Percentiles rank a stretch among this genome's conserved stretches.
Conservation (phyloP, 2,888 invertebrate species). For the Tinea semifulvella region DNA sequence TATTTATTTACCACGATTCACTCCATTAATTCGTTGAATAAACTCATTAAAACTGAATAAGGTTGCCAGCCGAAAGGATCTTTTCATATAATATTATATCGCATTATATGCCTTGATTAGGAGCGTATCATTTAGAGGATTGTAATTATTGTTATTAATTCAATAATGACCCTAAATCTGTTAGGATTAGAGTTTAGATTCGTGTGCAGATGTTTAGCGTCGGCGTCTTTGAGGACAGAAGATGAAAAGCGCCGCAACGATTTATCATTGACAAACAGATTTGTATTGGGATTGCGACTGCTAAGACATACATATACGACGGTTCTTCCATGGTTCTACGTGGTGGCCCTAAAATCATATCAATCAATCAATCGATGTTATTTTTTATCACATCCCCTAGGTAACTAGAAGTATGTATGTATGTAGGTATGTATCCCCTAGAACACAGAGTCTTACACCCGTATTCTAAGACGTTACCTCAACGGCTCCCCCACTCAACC, state of each 20-base stretch:
- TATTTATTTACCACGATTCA: constrained; percentile 62
- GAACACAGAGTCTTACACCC: no score
- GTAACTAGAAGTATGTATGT: no score
- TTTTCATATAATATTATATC: constrained; percentile 63
- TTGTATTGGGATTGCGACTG: constrained; percentile 58
- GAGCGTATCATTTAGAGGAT: constrained; percentile 64
- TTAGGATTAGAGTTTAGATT: constrained; percentile 28
- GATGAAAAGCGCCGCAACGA: constrained; percentile 64
- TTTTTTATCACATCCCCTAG: no score
- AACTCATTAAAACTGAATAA: constrained; percentile 61
- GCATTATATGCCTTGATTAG: constrained; percentile 63
- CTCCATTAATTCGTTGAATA: constrained; percentile 63
- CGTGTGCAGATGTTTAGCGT: constrained; percentile 21
- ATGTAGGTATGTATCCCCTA: no score
- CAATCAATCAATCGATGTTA: no score
- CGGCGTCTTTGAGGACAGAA: constrained; percentile 57
- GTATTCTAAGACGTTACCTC: no score
- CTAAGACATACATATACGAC: no score
- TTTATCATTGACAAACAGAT: constrained; percentile 67
- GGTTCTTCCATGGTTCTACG: no score
- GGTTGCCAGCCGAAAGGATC: constrained; percentile 61
- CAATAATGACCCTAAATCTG: constrained; percentile 27
- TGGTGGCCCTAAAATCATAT: background rate
- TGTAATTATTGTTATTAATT: constrained; percentile 48
- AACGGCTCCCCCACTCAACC: no score